Base-by-base conservation (phyloP, 2,797 vertebrate species). In the Eidolon dupreanum region DNA sequence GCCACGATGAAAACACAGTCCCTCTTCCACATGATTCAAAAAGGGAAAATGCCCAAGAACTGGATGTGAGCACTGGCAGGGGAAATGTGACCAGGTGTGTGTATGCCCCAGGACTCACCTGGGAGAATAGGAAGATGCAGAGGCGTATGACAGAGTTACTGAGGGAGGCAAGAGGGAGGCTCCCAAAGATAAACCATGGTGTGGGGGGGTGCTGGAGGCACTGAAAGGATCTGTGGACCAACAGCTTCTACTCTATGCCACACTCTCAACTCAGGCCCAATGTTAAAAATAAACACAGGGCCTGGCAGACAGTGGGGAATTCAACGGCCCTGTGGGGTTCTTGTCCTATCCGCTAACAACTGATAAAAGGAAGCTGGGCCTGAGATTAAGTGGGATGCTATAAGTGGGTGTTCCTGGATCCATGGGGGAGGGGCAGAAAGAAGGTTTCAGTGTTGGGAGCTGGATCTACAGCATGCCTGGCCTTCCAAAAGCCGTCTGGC, bases 401-500 rank as follows among this genome's bases (percentile, higher is more conserved):
- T 38, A 78, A 49, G 31, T 68, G 19, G 7, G 33, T 90, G 84
- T 93, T 78, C 92, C 82, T 93, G 46, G 33, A 65, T 81, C 33
- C 36, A 66, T 1, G 6, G 68, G 51, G 43, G 33, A 68, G 11
- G 13, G 49, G 38, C 59, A 78, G 22, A 68, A 70, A 59, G 38
- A n/a, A 61, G 59, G 10, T 57, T 86, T 43, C 43, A 7, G 49
- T 73, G 49, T 68, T 90, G 66, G 88, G 79, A 53, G 12, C 28
- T 81, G 22, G 53, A 90, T 36, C 41, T 36, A 63, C 77, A 75
- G 66, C 86, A 71, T 57, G 26, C 33, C 75, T 85, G 43, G 55
- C 53, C 71, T 95, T 79, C 70, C 49, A 59, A 96, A 92, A 87
- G 71, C 49, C 71, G 66, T n/a, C 75, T 88, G 87, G 31, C 63